Evolutionary conservation across 2,888 invertebrate genomes (phyloP).

Genomic region (Phengaris arion): DNA sequence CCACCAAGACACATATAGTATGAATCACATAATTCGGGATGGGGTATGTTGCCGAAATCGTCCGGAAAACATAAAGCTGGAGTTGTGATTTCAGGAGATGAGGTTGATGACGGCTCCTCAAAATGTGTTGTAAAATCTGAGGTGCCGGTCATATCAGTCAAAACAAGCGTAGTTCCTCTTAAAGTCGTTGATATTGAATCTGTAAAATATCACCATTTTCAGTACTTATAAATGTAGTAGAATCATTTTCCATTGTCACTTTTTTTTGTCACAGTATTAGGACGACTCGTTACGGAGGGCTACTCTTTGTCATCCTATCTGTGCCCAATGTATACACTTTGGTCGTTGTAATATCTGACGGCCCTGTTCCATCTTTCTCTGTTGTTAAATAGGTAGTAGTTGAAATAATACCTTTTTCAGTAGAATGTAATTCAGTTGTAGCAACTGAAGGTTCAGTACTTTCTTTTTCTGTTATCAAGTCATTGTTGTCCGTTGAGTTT

Average conservation of each 20-base stretch:
- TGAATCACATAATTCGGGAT: slow-evolving; percentile 34
- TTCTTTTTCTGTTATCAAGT: neutral
- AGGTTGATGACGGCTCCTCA: slow-evolving; percentile 15
- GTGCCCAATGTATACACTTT: neutral
- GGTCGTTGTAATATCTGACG: neutral
- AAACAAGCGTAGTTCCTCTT: slow-evolving; percentile 4
- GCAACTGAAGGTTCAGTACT: neutral
- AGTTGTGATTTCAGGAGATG: slow-evolving; percentile 29
- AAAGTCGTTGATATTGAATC: slow-evolving; percentile 2
- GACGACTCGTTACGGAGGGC: neutral
- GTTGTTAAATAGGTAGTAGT: neutral
- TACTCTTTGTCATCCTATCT: neutral
- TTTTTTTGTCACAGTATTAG: neutral
- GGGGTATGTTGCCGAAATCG: slow-evolving; percentile 32
- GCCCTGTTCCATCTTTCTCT: neutral
- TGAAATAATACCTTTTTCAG: neutral
- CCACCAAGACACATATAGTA: slow-evolving; percentile 34
- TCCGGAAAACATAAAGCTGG: slow-evolving; percentile 30
- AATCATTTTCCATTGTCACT: no score
- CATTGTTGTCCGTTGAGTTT: no score
- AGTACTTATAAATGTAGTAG: neutral
- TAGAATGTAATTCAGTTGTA: neutral
- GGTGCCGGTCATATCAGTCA: neutral
- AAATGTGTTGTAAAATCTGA: slow-evolving; percentile 8
- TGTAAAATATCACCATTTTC: slow-evolving; percentile 13